A percentile compares a stretch with the other conserved stretches of the same genome.
phyloP scores from a whole-genome alignment of 2,888 invertebrate species.

The Ochlodes sylvanus region DNA sequence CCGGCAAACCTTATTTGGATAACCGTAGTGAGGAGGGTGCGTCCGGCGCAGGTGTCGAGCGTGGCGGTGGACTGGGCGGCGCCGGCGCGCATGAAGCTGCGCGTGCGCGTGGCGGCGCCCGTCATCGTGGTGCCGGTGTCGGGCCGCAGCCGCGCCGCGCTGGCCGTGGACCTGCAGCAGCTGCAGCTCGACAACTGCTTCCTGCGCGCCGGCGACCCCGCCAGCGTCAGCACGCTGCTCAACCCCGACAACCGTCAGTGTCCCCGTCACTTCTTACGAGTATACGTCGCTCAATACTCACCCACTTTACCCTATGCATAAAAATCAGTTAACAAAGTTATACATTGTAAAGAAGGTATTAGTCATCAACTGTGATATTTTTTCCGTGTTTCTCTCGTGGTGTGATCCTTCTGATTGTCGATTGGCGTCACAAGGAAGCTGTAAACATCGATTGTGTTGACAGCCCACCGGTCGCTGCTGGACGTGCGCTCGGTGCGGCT shows the following conservation, averaged over 20 bases:
- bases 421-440: no score
- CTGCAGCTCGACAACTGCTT: slow-evolving; percentile 92
- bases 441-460: neutral
- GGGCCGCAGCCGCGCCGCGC: slow-evolving; percentile 90
- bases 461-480: slow-evolving; percentile 81
- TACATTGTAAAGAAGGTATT: no score
- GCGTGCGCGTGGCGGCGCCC: slow-evolving; percentile 88
- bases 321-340: no score
- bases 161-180: slow-evolving; percentile 92
- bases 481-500: slow-evolving; percentile 91
- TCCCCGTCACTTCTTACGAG: neutral
- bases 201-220: slow-evolving; percentile 84
- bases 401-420: no score
- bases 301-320: neutral
- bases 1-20: no score
- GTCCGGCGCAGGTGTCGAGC: slow-evolving; percentile 49
- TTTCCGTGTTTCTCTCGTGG: no score
- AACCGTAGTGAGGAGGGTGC: no score
- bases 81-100: slow-evolving; percentile 73
- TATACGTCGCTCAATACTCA: no score
- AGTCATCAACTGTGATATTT: no score
- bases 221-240: slow-evolving; percentile 77
- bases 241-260: slow-evolving; percentile 62
- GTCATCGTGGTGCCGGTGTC: slow-evolving; percentile 95
- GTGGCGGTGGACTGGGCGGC: slow-evolving; percentile 74